phyloP scores from a whole-genome alignment of 2,888 invertebrate species.

The Euproctis similis region DNA sequence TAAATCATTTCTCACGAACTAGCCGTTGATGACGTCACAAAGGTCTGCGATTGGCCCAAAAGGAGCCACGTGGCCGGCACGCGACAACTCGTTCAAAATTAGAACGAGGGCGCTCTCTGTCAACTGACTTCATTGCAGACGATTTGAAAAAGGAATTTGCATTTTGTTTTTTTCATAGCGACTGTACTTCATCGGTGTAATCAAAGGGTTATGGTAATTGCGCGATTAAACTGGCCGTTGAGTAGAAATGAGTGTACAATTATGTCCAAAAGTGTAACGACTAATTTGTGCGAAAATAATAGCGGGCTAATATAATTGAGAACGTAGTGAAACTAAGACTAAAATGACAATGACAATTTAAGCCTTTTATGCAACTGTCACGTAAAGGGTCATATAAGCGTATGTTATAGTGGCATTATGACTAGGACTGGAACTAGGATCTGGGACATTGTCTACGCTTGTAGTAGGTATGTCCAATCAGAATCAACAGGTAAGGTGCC shows the following conservation, averaged over 20 bases:
- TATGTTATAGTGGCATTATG: no score
- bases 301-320: no score
- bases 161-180: conserved; percentile 19
- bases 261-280: not conserved
- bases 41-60: conserved; percentile 19
- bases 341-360: no score
- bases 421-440: no score
- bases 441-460: no score
- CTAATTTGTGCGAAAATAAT: not conserved
- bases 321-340: no score
- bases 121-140: conserved; percentile 16
- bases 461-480: no score
- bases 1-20: conserved; percentile 27
- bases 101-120: conserved; percentile 17
- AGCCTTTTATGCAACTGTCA: no score
- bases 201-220: conserved; percentile 20
- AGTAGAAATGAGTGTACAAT: conserved; percentile 1
- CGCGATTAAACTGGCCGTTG: not conserved
- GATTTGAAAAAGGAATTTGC: conserved; percentile 21
- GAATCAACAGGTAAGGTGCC: no score
- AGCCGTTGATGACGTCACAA: conserved; percentile 23
- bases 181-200: conserved; percentile 14
- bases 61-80: conserved; percentile 23
- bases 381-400: no score
- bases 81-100: conserved; percentile 25